These are phyloP conservation scores for Phainopepla nitens DNA, from an alignment of 2,113 vertebrate species.

Conservation along the genomic window DNA sequence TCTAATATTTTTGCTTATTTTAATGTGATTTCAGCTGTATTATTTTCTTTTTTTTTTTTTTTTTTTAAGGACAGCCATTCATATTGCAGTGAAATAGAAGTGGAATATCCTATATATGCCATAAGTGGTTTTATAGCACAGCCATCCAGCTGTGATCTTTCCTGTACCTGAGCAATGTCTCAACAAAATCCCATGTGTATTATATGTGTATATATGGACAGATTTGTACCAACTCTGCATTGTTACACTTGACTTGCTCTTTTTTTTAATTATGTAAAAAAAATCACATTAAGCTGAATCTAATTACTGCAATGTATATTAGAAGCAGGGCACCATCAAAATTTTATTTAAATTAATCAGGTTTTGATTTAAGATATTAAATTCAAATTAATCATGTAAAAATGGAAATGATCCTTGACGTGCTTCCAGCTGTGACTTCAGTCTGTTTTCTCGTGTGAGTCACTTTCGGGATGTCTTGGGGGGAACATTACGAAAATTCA, in stretches of 20 bases:
- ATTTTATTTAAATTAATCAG: constrained; percentile 99
- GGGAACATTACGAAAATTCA: constrained; percentile 97
- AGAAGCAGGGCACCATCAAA: constrained; percentile 93
- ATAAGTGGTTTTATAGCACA: background rate
- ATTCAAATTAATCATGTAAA: constrained; percentile 99
- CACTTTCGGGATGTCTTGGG: constrained; percentile 95
- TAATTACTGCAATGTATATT: constrained; percentile 93
- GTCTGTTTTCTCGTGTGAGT: constrained; percentile 93
- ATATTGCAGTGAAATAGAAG: background rate
- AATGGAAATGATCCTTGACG: constrained; percentile 99
- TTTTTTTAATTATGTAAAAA: constrained; percentile 87
- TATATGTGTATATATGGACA: constrained; percentile 64
- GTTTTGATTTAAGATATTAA: constrained; percentile 99
- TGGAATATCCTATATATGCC: background rate
- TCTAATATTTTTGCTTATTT: background rate
- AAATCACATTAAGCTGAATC: constrained; percentile 87
- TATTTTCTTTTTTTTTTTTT: background rate
- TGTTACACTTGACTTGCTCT: constrained; percentile 79
- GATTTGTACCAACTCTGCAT: constrained; percentile 79
- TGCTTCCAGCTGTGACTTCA: constrained; percentile 97
- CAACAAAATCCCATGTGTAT: constrained; percentile 34
- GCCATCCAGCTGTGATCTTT: background rate
- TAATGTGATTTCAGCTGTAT: background rate
- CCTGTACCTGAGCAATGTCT: constrained; percentile 42
- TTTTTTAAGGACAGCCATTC: background rate